Evolutionary conservation across 2,797 vertebrate species (phyloP), one percentile per base, ranked within the genome.

Genomic region (Graptemys geographica): DNA sequence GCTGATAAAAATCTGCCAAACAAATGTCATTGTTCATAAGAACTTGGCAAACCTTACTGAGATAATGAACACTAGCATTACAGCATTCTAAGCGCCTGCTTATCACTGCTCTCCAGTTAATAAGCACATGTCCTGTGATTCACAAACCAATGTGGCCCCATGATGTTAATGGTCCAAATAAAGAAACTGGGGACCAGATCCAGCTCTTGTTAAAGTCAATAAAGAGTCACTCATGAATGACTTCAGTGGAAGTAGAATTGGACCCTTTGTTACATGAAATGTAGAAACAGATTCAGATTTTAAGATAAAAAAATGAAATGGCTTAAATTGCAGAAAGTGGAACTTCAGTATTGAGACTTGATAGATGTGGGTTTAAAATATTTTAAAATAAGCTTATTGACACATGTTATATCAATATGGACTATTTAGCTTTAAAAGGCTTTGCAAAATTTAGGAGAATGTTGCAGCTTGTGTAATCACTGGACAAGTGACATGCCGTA

Each of bases 321-420:
- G 13, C 1, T 88, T 81, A 92, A 89, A 88, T 56, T 6, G 27
- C 81, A 5, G 33, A 44, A 81, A 79, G 3, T 37, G 55, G 80
- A 95, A 95, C 92, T 86, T 65, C 49, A 89, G 13, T 81, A 47
- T 12, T 79, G 55, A 44, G 5, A 57, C 2, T 84, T 31, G 89
- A 5, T 18, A 15, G 69, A 62, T 83, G 2, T 49, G 72, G 84
- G 59, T n/a, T 18, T 86, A 13, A 6, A 31, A 41, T 76, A 47
- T 89, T 13, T 84, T 93, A 95, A 95, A 93, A 57, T n/a, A 80
- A 81, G 33, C 79, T n/a, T 90, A 84, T 74, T 69, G 72, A 2
- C 2, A 3, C 11, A 51, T 8, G 74, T 31, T 49, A 78, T 28
- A 31, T 49, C 44, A 78, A 47, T 82, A 82, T 3, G 1, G 69